Base-by-base conservation (phyloP, 2,113 vertebrate genomes). In the Alaudala cheleensis region DNA sequence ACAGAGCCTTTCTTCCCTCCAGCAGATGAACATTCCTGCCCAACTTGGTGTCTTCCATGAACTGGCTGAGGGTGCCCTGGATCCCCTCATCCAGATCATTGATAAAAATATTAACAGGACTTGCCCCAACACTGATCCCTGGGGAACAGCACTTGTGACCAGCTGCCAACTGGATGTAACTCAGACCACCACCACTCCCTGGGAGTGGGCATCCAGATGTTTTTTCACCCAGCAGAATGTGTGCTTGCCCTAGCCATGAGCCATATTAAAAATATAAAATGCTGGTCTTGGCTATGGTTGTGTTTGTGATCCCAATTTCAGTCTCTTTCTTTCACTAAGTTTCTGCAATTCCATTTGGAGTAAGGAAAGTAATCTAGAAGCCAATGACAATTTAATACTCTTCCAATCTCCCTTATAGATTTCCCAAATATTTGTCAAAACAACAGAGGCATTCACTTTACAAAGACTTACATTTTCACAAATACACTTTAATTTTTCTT, bases 261-360 rank as follows among this genome's bases (percentile, higher is more conserved):
- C 81, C 29, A 14, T 40, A 26, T 53, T 19, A 26, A 90, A 89
- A 87, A 61, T 57, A 72, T 8, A 11, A 81, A 78, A 69, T 25
- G 21, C 12, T 82, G 14, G 7, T 76, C 0, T 0, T 42, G 37
- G 20, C 69, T 76, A 12, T 14, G 29, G 10, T 28, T 58, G 20
- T 28, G 29, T 60, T 77, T 87, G n/a, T 72, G 53, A 71, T 65
- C 21, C 44, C 69, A 22, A 84, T 78, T 49, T 51, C 42, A 76
- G 28, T 10, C n/a, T 92, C 34, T 40, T 64, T 34, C 25, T 86
- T 42, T 67, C 49, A 28, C 24, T 23, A 65, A 15, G 2, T 42
- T 84, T 60, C n/a, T 65, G 14, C 21, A 47, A 12, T 79, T 84
- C 19, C 12, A 4, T 72, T 44, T 56, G 34, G 12, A 85, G 31